Conservation (phyloP, 2,888 invertebrate genomes). For the Agrochola lychnidis region DNA sequence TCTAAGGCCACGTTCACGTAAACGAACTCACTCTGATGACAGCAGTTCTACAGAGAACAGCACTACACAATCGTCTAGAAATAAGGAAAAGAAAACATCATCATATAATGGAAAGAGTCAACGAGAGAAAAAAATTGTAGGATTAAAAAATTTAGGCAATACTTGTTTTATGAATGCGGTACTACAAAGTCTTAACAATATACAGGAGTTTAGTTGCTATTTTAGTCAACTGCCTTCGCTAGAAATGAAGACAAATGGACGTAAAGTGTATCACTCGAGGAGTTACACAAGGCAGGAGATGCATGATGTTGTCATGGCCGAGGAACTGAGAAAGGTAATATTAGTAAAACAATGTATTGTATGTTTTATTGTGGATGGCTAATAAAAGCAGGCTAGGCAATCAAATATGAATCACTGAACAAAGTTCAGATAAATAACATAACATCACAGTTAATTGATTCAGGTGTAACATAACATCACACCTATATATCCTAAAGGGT, state of each 20-base stretch:
- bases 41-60: slow-evolving; percentile 89
- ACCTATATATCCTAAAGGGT: too few species aligned
- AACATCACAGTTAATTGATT: too few species aligned
- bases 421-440: slow-evolving; percentile 18
- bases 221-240: slow-evolving; percentile 94
- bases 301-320: slow-evolving; percentile 94
- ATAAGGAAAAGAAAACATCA: slow-evolving; percentile 81
- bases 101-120: slow-evolving; percentile 87
- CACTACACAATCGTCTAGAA: slow-evolving; percentile 69
- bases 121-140: slow-evolving; percentile 92
- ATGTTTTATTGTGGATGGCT: slow-evolving; percentile 1
- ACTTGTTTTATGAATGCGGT: slow-evolving; percentile 97
- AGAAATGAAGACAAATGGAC: slow-evolving; percentile 91
- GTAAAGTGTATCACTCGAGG: slow-evolving; percentile 91
- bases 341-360: slow-evolving; percentile 5
- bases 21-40: slow-evolving; percentile 91
- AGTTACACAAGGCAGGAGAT: slow-evolving; percentile 92
- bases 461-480: too few species aligned
- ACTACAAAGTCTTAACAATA: slow-evolving; percentile 95
- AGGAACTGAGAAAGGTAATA: slow-evolving; percentile 93
- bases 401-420: slow-evolving; percentile 30
- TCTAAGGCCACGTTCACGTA: slow-evolving; percentile 91
- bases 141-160: slow-evolving; percentile 95
- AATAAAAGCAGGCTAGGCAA: background rate
- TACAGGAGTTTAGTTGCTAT: slow-evolving; percentile 95